Percentiles rank a stretch among this genome's conserved stretches.
Evolutionary conservation across 2,797 vertebrate species (phyloP).

Genomic region (Onychomys leucogaster): DNA sequence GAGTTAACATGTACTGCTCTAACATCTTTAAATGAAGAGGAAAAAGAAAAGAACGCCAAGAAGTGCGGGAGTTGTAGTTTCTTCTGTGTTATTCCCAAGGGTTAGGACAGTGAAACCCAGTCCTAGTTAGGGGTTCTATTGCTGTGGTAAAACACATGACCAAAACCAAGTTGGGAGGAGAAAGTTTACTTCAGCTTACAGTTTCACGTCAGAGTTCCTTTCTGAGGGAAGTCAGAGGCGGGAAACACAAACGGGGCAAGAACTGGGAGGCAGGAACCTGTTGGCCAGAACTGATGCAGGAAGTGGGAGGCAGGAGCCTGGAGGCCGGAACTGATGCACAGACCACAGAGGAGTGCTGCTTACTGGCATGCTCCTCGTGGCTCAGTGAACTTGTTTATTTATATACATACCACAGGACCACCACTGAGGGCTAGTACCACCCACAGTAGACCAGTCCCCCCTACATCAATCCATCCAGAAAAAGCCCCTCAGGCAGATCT

Average conservation of each 20-base stretch:
- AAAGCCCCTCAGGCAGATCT: neutral
- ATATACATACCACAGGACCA: neutral
- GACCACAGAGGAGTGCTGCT: neutral
- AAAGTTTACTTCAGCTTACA: neutral
- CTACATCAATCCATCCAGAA: neutral
- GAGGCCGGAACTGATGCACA: neutral
- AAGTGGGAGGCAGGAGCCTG: neutral
- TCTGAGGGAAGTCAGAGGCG: too few relatives aligned
- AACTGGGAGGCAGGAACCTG: neutral
- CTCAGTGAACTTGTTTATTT: neutral
- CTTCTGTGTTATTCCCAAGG: slow-evolving; percentile 1
- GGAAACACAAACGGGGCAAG: too few relatives aligned
- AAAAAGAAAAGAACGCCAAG: neutral
- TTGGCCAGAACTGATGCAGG: neutral
- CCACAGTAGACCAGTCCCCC: too few relatives aligned
- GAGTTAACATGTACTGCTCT: neutral
- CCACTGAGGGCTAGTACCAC: neutral
- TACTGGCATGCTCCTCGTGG: neutral
- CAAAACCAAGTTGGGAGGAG: neutral
- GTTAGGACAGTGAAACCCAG: neutral
- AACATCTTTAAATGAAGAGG: neutral
- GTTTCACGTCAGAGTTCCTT: neutral
- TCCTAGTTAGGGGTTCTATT: neutral
- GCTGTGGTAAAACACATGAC: neutral
- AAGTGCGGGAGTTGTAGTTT: neutral